A percentile compares a stretch with the other conserved stretches of the same genome.
Evolutionary conservation across 1,140 invertebrate species (phyloP).

Genomic region (Pseudomyrmex flavicornis): DNA sequence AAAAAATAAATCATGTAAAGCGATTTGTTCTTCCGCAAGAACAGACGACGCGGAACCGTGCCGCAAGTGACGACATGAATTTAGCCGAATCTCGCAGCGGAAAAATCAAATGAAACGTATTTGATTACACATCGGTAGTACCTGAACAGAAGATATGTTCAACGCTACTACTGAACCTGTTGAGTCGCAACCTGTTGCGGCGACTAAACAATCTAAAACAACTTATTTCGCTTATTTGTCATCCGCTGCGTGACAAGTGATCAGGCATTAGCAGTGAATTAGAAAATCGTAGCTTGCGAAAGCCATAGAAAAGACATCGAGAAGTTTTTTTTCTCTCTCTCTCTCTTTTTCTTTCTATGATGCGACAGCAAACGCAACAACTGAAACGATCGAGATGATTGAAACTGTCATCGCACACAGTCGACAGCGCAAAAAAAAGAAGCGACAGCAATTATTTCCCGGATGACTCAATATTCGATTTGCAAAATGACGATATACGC

Average conservation of each 20-base stretch:
- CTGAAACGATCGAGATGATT: neutral
- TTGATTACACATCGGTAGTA: constrained; percentile 8
- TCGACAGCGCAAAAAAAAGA: no score
- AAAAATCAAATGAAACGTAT: constrained; percentile 45
- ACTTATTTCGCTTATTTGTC: constrained; percentile 31
- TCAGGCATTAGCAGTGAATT: no score
- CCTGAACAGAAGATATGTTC: constrained; percentile 21
- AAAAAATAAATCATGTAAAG: no score
- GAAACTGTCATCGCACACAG: neutral
- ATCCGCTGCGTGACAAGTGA: neutral
- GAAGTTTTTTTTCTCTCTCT: no score
- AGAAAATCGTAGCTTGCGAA: no score
- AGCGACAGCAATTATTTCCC: neutral
- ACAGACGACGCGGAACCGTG: neutral
- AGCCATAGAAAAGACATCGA: no score
- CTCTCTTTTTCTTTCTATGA: neutral
- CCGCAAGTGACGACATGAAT: neutral
- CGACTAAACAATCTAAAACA: constrained; percentile 51
- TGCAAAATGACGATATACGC: neutral
- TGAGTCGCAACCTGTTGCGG: constrained; percentile 74
- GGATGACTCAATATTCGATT: neutral
- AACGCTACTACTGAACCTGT: constrained; percentile 65
- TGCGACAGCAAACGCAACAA: neutral
- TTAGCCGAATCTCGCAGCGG: neutral
- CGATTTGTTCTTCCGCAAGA: no score